Base-by-base conservation (phyloP, 1,140 invertebrate genomes). In the Ceratosolen solmsi region DNA sequence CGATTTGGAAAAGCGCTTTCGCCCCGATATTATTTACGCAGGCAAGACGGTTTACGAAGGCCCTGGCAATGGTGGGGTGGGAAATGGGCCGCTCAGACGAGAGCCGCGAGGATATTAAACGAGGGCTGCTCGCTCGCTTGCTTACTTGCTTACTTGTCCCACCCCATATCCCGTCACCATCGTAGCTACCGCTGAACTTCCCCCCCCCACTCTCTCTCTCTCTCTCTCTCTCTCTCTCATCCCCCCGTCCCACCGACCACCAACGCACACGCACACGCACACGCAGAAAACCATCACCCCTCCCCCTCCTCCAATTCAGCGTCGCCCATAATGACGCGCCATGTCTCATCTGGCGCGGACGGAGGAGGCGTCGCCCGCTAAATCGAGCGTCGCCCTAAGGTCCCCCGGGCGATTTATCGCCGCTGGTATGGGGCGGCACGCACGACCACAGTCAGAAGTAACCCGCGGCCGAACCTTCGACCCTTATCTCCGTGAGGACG, bases 301-400 rank as follows among this genome's bases (percentile, higher is more conserved):
- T n/a, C n/a, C n/a, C n/a, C n/a, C n/a, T n/a, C n/a, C n/a, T n/a
- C n/a, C n/a, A n/a, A n/a, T n/a, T n/a, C n/a, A n/a, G n/a, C 3
- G n/a, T 27, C 36, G 5, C n/a, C 68, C 41, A n/a, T 73, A 73
- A 73, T 73, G 49, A 33, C 71, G 49, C 49, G 49, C 71, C 49
- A 73, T 73, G 71, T 73, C 75, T 78, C 75, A 78, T 78, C 75
- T 78, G 75, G 75, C 25, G 60, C 60, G 60, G 75, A 78, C 75
- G 63, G 60, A 27, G 46, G 49, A 73, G 41, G 58, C 60, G 46
- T 65, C 41, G 58, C 41, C 46, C 49, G 58, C 60, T 78, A 70
- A 70, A 54, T 70, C 63, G 63, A 70, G 63, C 63, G 63, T 70
- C 65, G 65, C 58, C 17, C 33, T 46, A 51, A 74, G 25, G 58